Conservation (phyloP, 30 jellyfish, hydroid and myxozoan genomes). For the Hydractinia echinata region DNA sequence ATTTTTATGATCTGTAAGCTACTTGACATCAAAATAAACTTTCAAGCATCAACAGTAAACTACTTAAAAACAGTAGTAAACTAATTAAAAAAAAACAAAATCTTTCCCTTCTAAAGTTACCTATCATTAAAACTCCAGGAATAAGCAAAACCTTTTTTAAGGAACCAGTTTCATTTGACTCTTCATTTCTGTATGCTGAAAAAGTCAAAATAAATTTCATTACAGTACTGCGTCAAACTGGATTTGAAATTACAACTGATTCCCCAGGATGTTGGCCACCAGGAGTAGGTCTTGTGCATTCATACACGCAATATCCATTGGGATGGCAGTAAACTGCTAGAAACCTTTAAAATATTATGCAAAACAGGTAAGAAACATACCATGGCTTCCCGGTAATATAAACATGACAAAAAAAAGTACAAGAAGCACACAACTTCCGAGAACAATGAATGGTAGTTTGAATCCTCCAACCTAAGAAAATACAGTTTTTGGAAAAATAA, state of each 20-base stretch:
- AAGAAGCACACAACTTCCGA: constrained; percentile 35
- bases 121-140: constrained; percentile 35
- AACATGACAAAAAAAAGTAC: constrained; percentile 22
- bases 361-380: not conserved
- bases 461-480: constrained; percentile 49
- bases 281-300: too few species aligned
- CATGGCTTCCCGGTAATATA: constrained; percentile 35
- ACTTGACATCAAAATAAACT: too few species aligned
- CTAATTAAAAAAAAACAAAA: too few species aligned
- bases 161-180: constrained; percentile 25
- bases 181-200: not conserved
- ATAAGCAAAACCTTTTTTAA: constrained; percentile 23
- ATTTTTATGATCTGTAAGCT: too few species aligned
- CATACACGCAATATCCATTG: too few species aligned
- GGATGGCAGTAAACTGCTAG: not conserved
- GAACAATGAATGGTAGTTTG: constrained; percentile 45
- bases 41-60: too few species aligned
- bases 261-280: too few species aligned
- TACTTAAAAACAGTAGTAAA: too few species aligned
- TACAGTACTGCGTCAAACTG: too few species aligned
- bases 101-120: constrained; percentile 5
- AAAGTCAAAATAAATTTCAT: not conserved
- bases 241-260: too few species aligned
- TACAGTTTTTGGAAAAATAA: not conserved
- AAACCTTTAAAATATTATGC: not conserved